A percentile compares a stretch with the other conserved stretches of the same genome.
Evolutionary conservation across 2,113 vertebrate species (phyloP).

Genomic region (Hippocampus zosterae): DNA sequence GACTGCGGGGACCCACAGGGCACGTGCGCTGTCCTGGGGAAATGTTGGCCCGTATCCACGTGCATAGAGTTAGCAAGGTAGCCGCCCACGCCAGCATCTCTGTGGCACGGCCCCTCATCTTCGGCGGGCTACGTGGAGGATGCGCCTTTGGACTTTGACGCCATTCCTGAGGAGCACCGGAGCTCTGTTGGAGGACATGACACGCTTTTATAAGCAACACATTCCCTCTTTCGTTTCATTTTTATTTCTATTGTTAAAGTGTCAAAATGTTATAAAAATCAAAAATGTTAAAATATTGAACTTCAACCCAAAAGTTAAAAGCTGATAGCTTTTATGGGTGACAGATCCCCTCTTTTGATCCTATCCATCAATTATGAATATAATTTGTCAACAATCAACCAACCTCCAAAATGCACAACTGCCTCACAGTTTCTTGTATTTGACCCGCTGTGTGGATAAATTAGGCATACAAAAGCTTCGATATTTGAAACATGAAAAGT

Average conservation of each 20-base stretch:
- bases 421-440: not conserved
- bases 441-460: no score
- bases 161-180: constrained; percentile 52
- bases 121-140: constrained; percentile 21
- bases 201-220: constrained; percentile 27
- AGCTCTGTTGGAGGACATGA: constrained; percentile 37
- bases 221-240: not conserved
- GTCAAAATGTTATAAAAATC: no score
- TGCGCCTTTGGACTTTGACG: constrained; percentile 16
- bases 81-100: constrained; percentile 69
- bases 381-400: not conserved
- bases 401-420: not conserved
- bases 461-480: no score
- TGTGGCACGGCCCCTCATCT: constrained; percentile 43
- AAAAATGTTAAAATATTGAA: no score
- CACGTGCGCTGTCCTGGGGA: constrained; percentile 64
- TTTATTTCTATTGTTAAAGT: no score
- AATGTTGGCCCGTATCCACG: constrained; percentile 63
- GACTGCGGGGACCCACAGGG: constrained; percentile 43
- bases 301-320: no score
- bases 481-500: no score
- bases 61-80: constrained; percentile 58
- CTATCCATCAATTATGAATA: not conserved
- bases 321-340: constrained; percentile 23
- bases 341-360: not conserved